Conservation (phyloP, 2,797 vertebrate genomes). For the Syngnathus acus region DNA sequence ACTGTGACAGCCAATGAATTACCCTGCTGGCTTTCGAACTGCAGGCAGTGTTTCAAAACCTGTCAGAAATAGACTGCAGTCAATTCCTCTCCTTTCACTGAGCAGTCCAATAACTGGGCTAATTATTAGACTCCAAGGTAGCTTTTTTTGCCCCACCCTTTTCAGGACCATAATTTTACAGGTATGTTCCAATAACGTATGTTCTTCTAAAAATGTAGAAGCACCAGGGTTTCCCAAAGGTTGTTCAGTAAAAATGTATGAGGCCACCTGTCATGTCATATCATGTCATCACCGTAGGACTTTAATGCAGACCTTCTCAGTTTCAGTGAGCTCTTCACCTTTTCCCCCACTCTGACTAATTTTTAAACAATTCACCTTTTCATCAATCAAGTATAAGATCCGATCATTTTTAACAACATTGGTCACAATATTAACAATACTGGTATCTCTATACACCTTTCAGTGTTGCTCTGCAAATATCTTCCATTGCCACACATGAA, state of each 20-base stretch:
- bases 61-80: neutral
- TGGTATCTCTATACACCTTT: neutral
- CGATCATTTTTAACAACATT: too few relatives aligned
- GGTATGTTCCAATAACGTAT: neutral
- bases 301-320: neutral
- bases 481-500: neutral
- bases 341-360: too few relatives aligned
- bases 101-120: neutral
- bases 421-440: neutral
- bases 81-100: neutral
- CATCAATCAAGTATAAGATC: neutral
- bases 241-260: neutral
- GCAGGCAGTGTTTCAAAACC: conserved; percentile 1
- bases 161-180: neutral
- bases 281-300: neutral
- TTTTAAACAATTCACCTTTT: neutral
- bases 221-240: neutral
- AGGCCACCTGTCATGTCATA: neutral
- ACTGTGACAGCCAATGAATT: conserved; percentile 26
- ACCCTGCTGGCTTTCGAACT: conserved; percentile 18
- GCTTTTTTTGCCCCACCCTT: neutral
- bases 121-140: neutral
- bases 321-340: neutral
- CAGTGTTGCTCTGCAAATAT: neutral
- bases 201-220: neutral